Conservation (phyloP, 1,140 invertebrate genomes). For the Drosophila virilis region DNA sequence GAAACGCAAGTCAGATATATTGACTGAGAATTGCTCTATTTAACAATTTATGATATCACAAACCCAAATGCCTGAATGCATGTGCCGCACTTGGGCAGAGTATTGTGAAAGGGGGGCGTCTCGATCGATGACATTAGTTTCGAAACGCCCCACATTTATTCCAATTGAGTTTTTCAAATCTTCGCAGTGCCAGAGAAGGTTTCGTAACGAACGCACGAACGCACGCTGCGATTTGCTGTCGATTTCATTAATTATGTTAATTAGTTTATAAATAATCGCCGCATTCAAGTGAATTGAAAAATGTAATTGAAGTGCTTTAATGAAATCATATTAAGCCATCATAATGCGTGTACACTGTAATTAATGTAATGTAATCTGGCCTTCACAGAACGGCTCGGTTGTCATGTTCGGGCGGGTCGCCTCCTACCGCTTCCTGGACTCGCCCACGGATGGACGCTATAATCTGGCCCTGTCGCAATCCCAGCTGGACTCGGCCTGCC, state of each 20-base stretch:
- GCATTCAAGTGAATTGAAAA: constrained; percentile 18
- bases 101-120: constrained; percentile 49
- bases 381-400: constrained; percentile 90
- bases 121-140: constrained; percentile 40
- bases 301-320: constrained; percentile 27
- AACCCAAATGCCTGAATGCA: background rate
- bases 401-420: constrained; percentile 96
- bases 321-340: constrained; percentile 14
- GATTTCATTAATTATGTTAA: constrained; percentile 26
- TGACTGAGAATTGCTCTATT: background rate
- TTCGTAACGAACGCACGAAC: constrained; percentile 38
- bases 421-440: constrained; percentile 97
- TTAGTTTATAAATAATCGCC: constrained; percentile 7
- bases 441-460: constrained; percentile 92
- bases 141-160: constrained; percentile 71
- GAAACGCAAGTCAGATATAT: background rate
- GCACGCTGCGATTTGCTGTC: constrained; percentile 29
- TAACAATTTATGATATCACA: background rate
- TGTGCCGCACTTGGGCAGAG: background rate
- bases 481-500: constrained; percentile 90
- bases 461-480: constrained; percentile 87
- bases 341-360: background rate
- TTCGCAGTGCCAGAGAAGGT: constrained; percentile 51
- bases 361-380: constrained; percentile 25
- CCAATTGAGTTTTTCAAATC: constrained; percentile 31